phyloP scores from a whole-genome alignment of 2,888 invertebrate genomes.

The Trimorus sp. region DNA sequence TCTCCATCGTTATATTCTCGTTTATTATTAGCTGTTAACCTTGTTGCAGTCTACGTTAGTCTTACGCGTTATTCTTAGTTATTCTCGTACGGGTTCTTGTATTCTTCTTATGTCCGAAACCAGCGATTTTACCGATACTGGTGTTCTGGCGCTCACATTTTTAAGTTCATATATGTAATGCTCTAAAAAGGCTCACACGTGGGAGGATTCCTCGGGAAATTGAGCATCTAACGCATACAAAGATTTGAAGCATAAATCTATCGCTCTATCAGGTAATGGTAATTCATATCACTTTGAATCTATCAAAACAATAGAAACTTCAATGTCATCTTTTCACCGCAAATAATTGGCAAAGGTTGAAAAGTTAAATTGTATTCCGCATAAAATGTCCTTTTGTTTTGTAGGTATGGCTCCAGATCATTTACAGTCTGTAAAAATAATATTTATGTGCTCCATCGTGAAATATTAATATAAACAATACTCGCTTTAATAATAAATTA shows the following conservation, averaged over 20 bases:
- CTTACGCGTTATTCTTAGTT: no score
- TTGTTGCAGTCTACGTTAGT: no score
- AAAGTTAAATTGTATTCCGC: neutral
- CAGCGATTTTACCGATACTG: neutral
- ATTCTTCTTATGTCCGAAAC: constrained; percentile 13
- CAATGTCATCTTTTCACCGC: neutral
- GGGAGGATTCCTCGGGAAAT: constrained; percentile 6
- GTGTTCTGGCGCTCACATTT: neutral
- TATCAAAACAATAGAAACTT: neutral
- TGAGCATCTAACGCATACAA: constrained; percentile 13
- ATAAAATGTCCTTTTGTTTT: neutral
- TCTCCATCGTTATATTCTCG: no score
- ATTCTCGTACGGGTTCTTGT: no score
- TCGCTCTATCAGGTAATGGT: neutral
- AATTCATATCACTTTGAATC: constrained; percentile 1
- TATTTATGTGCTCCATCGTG: no score
- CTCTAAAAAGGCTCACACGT: constrained; percentile 12
- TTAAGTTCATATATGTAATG: constrained; percentile 4
- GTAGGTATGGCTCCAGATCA: neutral
- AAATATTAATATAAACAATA: no score
- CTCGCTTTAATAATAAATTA: no score
- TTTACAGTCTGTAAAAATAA: no score
- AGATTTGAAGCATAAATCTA: constrained; percentile 7
- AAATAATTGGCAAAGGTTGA: neutral
- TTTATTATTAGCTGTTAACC: no score